Evolutionary conservation across 2,888 invertebrate genomes (phyloP).

Genomic region (Chaetogeoica ovagalla): DNA sequence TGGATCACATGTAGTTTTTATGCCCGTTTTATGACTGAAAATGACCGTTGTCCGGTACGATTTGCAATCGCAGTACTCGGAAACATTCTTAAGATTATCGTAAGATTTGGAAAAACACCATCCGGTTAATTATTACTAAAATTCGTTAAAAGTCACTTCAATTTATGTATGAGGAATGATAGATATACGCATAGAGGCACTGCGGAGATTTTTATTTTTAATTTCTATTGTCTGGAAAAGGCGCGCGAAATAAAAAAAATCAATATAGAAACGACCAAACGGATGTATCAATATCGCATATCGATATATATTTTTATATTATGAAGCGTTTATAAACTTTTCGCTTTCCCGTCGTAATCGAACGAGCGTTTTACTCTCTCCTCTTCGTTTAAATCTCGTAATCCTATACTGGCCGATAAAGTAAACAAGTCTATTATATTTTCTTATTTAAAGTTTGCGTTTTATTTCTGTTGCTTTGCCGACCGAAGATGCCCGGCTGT

Average conservation of each 20-base stretch:
- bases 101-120: too few relatives aligned
- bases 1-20: too few relatives aligned
- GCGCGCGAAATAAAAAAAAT: not conserved
- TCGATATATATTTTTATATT: not conserved
- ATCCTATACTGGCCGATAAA: not conserved
- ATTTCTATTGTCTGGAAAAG: not conserved
- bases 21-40: too few relatives aligned
- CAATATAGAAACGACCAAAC: not conserved
- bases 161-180: too few relatives aligned
- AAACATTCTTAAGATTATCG: too few relatives aligned
- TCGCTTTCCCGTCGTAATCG: not conserved
- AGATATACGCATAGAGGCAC: too few relatives aligned
- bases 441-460: conserved; percentile 13
- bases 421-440: not conserved
- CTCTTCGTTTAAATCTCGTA: not conserved
- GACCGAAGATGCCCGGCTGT: not conserved
- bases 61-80: too few relatives aligned
- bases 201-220: not conserved
- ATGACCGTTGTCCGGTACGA: too few relatives aligned
- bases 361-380: not conserved
- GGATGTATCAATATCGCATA: not conserved
- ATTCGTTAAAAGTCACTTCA: too few relatives aligned
- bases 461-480: not conserved
- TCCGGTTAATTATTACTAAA: too few relatives aligned
- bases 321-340: not conserved